These are phyloP conservation scores for Philopedon plagiatum DNA, from an alignment of 2,888 invertebrate genomes.

Conservation along the genomic window DNA sequence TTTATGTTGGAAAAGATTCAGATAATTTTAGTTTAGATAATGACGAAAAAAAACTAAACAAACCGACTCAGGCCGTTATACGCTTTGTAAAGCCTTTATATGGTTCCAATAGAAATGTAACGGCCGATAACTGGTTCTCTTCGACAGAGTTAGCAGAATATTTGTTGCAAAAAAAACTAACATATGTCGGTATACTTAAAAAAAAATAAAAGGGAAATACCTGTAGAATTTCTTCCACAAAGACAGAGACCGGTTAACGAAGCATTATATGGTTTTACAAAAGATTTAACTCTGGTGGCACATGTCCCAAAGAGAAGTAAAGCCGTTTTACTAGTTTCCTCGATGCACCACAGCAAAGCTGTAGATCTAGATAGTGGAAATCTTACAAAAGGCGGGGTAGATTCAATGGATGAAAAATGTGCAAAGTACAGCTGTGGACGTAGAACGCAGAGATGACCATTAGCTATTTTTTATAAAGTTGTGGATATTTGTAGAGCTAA, in stretches of 20 bases:
- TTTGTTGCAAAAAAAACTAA: slow-evolving; percentile 24
- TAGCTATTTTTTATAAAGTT: slow-evolving; percentile 35
- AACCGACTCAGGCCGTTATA: slow-evolving; percentile 59
- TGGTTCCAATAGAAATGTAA: slow-evolving; percentile 59
- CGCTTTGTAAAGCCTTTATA: slow-evolving; percentile 55
- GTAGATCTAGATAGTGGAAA: slow-evolving; percentile 13
- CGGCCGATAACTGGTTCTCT: slow-evolving; percentile 61
- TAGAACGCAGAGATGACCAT: slow-evolving; percentile 38
- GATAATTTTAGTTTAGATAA: background rate
- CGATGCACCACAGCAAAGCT: slow-evolving; percentile 21
- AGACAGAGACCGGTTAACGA: background rate
- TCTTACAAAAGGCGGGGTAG: slow-evolving; percentile 41
- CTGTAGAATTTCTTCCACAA: background rate
- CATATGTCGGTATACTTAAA: slow-evolving; percentile 1
- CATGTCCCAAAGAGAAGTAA: slow-evolving; percentile 29
- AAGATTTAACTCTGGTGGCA: slow-evolving; percentile 26
- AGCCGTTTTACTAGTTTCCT: slow-evolving; percentile 29
- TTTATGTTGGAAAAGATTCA: slow-evolving; percentile 21
- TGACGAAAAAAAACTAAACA: slow-evolving; percentile 50
- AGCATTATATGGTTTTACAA: slow-evolving; percentile 28
- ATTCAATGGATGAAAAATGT: too few species aligned
- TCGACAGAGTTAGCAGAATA: slow-evolving; percentile 16
- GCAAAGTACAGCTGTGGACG: slow-evolving; percentile 16
- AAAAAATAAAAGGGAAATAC: slow-evolving; percentile 19
- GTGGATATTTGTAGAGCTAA: background rate